Evolutionary conservation across 2,113 vertebrate species (phyloP), one percentile per base, ranked within the genome.

Genomic region (Petromus typicus): DNA sequence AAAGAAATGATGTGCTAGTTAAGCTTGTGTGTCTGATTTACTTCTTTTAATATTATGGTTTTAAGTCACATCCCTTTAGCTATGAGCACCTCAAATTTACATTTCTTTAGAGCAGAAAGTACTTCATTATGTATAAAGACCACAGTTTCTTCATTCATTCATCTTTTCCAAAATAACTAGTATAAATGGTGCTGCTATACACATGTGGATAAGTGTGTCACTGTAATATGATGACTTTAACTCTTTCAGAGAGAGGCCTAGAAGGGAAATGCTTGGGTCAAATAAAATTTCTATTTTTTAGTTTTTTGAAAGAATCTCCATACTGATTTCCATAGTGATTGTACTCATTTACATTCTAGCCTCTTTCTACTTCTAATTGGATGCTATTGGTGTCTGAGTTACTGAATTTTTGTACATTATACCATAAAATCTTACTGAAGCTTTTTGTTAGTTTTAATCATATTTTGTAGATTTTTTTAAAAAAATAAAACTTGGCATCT

Each of bases 361-460:
- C 40, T 45, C 12, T 27, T 75, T 75, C 8, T 56, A 43, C 79
- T 78, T 91, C 48, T 81, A 85, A 37, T 75, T 91, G 18, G 4
- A 45, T 91, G 3, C 59, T 84, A 75, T n/a, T 69, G 14, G 8
- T 61, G 59, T 30, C 64, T 61, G 18, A 81, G 61, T 10, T 73
- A 63, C 40, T 92, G 32, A 51, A 37, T 85, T 90, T 92, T 45
- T 93, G 2, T 63, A 27, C 51, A 86, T 80, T 61, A 67, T 86
- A 71, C 3, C 8, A 8, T 71, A 10, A 85, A 95, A 56, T 18
- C 12, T 63, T 82, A 89, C 3, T 69, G 4, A 80, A 79, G 43
- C 85, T 78, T 93, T 3, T 75, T 61, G 14, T 14, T 75, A 79
- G 4, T 85, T 87, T 95, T 91, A 89, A 86, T 48, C 61, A 20